A percentile compares a stretch with the other conserved stretches of the same genome.
Evolutionary conservation across 2,797 vertebrate genomes (phyloP).

Genomic region (Avahi laniger): DNA sequence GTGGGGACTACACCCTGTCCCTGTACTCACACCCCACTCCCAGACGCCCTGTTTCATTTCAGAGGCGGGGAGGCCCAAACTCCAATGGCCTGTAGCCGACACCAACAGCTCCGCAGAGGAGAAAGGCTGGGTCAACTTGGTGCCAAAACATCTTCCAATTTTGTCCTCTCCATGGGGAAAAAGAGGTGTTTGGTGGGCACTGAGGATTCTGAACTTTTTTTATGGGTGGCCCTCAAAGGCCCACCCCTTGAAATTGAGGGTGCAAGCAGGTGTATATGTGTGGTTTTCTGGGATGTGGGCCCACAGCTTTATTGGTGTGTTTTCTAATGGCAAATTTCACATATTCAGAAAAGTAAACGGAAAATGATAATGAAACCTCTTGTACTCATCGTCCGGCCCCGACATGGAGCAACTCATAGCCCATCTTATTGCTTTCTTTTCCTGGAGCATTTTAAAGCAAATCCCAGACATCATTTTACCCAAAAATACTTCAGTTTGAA

Average conservation of each 20-base stretch:
- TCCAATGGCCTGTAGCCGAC: not conserved
- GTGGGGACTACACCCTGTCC: not conserved
- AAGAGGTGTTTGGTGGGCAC: not conserved
- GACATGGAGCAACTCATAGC: not conserved
- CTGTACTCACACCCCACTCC: too few species aligned
- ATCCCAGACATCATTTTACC: not conserved
- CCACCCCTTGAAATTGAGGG: not conserved
- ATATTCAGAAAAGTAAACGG: not conserved
- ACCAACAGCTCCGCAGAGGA: not conserved
- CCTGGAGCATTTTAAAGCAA: not conserved
- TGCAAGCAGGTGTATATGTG: not conserved
- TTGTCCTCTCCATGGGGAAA: not conserved
- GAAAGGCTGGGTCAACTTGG: too few species aligned
- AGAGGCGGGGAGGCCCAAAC: not conserved
- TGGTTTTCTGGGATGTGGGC: not conserved
- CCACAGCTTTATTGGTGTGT: not conserved
- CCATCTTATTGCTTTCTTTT: not conserved
- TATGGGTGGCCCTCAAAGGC: not conserved
- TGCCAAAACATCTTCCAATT: not conserved
- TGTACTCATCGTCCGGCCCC: not conserved
- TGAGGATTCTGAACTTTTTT: not conserved
- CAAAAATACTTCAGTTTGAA: not conserved
- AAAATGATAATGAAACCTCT: not conserved
- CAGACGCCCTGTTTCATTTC: not conserved
- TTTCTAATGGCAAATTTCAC: not conserved